These are phyloP conservation scores for Lampris incognitus DNA, from an alignment of 2,113 vertebrate genomes.

Conservation along the genomic window DNA sequence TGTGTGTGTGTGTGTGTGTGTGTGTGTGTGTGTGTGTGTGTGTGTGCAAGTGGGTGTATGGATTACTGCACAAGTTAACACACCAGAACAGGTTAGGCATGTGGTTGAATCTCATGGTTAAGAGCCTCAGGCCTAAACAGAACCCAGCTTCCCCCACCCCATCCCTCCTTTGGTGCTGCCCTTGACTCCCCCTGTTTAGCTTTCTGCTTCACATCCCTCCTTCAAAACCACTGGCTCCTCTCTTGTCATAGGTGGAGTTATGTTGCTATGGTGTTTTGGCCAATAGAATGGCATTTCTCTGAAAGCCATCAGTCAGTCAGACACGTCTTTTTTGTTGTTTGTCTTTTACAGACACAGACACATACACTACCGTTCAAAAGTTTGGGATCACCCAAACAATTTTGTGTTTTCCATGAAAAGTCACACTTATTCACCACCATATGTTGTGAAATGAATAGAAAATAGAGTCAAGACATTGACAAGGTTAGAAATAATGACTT, in stretches of 20 bases:
- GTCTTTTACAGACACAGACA: conserved; percentile 3
- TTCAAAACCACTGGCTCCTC: conserved; percentile 71
- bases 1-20: too few species aligned
- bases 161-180: not conserved
- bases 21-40: too few species aligned
- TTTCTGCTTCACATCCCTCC: conserved; percentile 71
- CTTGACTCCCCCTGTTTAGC: conserved; percentile 5
- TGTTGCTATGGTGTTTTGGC: conserved; percentile 78
- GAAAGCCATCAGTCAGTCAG: conserved; percentile 52
- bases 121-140: conserved; percentile 60
- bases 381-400: too few species aligned
- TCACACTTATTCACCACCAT: too few species aligned
- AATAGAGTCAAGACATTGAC: too few species aligned
- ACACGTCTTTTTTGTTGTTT: conserved; percentile 31
- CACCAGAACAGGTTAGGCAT: conserved; percentile 55
- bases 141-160: conserved; percentile 8
- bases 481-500: too few species aligned
- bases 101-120: conserved; percentile 61
- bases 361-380: too few species aligned
- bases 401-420: too few species aligned
- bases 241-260: conserved; percentile 79
- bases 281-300: conserved; percentile 75
- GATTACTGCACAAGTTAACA: not conserved
- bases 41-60: not conserved
- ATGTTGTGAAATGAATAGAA: too few species aligned